Conservation (phyloP, 2,113 vertebrate genomes). For the Stigmatopora argus region DNA sequence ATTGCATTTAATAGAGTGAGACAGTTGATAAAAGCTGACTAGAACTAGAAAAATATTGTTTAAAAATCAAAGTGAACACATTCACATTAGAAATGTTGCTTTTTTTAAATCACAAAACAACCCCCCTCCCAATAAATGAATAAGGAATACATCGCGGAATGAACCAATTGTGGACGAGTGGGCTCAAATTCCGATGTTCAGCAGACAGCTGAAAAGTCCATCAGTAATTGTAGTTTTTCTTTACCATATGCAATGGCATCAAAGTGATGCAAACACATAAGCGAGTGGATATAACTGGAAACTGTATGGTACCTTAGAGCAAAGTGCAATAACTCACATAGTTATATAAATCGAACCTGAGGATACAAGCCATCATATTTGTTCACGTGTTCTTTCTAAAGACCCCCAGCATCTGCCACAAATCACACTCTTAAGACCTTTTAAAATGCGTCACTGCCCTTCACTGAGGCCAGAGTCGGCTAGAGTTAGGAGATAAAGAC, state of each 20-base stretch:
- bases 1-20: too few relatives aligned
- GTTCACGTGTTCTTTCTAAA: slow-evolving; percentile 27
- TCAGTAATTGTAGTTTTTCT: too few relatives aligned
- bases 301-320: not conserved
- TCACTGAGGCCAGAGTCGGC: slow-evolving; percentile 32
- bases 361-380: slow-evolving; percentile 30
- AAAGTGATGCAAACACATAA: not conserved
- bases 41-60: too few relatives aligned
- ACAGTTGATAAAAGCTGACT: too few relatives aligned
- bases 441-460: slow-evolving; percentile 40
- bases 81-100: too few relatives aligned
- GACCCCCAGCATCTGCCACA: slow-evolving; percentile 38
- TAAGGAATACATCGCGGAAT: too few relatives aligned
- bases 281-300: not conserved
- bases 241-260: too few relatives aligned
- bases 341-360: slow-evolving; percentile 12
- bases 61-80: too few relatives aligned
- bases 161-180: too few relatives aligned
- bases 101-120: too few relatives aligned
- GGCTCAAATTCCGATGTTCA: not conserved
- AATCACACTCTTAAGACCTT: slow-evolving; percentile 37
- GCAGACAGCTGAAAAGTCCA: not conserved
- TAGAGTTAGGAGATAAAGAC: slow-evolving; percentile 16
- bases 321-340: slow-evolving; percentile 27
- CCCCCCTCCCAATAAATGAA: too few relatives aligned